Conservation (phyloP, 2,888 invertebrate genomes). For the Drosophila antonietae region DNA sequence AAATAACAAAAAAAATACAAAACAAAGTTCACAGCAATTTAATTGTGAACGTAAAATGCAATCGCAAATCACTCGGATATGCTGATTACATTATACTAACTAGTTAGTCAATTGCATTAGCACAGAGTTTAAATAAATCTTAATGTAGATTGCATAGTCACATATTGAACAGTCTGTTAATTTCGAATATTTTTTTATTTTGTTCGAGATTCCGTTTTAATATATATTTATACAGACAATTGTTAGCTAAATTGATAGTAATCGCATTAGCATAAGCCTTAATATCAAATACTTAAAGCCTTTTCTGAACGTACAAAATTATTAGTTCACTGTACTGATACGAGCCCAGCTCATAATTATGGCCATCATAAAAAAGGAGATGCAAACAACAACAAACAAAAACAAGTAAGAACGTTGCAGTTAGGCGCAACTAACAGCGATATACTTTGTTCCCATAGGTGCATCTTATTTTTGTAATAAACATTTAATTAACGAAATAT, state of each 20-base stretch:
- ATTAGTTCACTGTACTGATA: background rate
- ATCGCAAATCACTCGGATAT: background rate
- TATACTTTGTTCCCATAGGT: too few species aligned
- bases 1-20: background rate
- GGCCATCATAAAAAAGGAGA: slow-evolving; percentile 2
- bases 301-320: background rate
- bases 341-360: slow-evolving; percentile 18
- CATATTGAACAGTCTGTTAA: background rate
- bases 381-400: slow-evolving; percentile 6
- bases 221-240: background rate
- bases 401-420: too few species aligned
- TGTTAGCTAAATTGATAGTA: background rate
- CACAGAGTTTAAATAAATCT: background rate
- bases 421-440: too few species aligned
- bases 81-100: background rate
- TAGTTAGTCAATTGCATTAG: background rate
- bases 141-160: background rate
- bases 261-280: background rate
- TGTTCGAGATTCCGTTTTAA: too few species aligned
- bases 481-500: too few species aligned
- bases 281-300: background rate
- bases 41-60: background rate
- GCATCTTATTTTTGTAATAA: too few species aligned
- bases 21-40: background rate
- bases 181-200: background rate